A percentile compares a stretch with the other conserved stretches of the same genome.
Evolutionary conservation across 2,113 vertebrate genomes (phyloP).

Genomic region (Noturus placidus): DNA sequence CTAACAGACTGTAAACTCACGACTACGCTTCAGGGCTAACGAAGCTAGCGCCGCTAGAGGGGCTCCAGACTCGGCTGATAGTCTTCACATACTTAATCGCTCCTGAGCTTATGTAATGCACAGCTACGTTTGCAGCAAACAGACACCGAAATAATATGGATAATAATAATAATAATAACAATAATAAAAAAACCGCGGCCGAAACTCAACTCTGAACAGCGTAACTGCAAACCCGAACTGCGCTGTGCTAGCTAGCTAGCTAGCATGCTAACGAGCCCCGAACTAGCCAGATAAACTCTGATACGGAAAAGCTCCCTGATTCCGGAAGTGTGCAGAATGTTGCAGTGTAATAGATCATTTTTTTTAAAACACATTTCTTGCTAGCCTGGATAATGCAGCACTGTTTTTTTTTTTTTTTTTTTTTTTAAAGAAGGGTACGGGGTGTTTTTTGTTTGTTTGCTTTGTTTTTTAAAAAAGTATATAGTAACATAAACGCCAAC

Average conservation of each 20-base stretch:
- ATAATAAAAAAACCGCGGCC: too few relatives aligned
- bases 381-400: constrained; percentile 19
- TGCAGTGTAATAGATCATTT: neutral
- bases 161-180: neutral
- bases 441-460: constrained; percentile 10
- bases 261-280: constrained; percentile 57
- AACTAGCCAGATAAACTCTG: constrained; percentile 75
- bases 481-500: constrained; percentile 78
- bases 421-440: constrained; percentile 49
- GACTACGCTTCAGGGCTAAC: neutral
- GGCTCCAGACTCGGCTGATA: neutral
- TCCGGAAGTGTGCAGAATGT: constrained; percentile 68
- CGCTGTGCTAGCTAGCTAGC: constrained; percentile 35
- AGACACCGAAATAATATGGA: too few relatives aligned
- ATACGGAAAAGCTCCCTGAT: constrained; percentile 71
- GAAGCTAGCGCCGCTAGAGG: neutral
- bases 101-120: neutral
- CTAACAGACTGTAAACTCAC: neutral
- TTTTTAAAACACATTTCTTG: constrained; percentile 45
- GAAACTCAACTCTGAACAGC: neutral
- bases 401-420: too few relatives aligned
- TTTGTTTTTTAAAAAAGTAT: constrained; percentile 64
- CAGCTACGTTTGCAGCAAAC: neutral
- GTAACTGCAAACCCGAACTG: constrained; percentile 19
- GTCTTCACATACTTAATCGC: neutral